phyloP scores from a whole-genome alignment of 2,888 invertebrate species.

The Chorisops tibialis region DNA sequence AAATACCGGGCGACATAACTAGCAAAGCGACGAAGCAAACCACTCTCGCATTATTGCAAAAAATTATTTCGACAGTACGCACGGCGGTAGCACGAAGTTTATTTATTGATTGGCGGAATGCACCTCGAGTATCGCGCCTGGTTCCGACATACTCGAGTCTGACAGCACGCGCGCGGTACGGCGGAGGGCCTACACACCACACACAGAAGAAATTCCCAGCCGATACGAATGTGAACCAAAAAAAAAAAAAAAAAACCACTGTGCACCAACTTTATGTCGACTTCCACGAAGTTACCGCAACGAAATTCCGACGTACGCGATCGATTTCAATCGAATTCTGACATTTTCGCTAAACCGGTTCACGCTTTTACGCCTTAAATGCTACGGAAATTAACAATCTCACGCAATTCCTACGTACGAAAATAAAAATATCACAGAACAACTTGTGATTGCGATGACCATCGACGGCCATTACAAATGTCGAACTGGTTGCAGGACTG shows the following conservation, averaged over 20 bases:
- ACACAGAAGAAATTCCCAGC: too few species aligned
- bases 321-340: too few species aligned
- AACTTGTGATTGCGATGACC: conserved; percentile 32
- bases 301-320: too few species aligned
- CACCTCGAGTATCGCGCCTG: background rate
- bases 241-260: too few species aligned
- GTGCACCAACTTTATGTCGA: too few species aligned
- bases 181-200: background rate
- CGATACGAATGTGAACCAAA: too few species aligned
- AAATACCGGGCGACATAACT: too few species aligned
- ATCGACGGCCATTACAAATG: conserved; percentile 34
- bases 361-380: background rate
- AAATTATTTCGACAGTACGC: background rate
- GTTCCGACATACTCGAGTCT: background rate
- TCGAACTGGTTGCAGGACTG: conserved; percentile 26
- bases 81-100: background rate
- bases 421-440: conserved; percentile 34
- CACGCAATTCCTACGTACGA: conserved; percentile 29
- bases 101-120: conserved; percentile 22
- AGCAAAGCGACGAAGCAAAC: too few species aligned
- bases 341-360: too few species aligned
- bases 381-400: background rate
- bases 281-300: too few species aligned
- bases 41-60: background rate
- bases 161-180: background rate